These are phyloP conservation scores for Loriculus beryllinus DNA, from an alignment of 2,797 vertebrate genomes.

Conservation along the genomic window DNA sequence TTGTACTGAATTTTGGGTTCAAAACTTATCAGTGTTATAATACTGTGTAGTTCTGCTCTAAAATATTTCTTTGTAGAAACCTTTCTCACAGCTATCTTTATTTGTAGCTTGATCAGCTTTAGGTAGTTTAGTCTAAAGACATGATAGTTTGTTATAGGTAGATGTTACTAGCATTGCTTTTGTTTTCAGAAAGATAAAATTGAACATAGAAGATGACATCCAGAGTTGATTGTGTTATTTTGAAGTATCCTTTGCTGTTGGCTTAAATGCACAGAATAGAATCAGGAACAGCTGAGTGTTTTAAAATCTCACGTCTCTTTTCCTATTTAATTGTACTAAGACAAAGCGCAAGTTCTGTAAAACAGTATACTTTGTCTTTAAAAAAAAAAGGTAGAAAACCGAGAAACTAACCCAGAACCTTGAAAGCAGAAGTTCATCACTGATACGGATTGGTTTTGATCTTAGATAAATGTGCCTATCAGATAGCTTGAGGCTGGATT, in stretches of 20 bases:
- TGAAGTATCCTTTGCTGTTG: not conserved
- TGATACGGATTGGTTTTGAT: not conserved
- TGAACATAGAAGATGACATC: not conserved
- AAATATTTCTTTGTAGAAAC: not conserved
- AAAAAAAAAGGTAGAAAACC: not conserved
- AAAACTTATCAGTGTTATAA: not conserved
- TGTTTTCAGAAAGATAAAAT: not conserved
- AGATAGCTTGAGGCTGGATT: not conserved
- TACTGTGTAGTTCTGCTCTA: not conserved
- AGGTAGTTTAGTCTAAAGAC: not conserved
- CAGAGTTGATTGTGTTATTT: not conserved
- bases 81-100: not conserved
- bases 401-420: not conserved
- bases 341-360: not conserved
- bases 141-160: not conserved
- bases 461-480: not conserved
- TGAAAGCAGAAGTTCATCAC: not conserved
- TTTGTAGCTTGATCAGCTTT: not conserved
- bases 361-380: not conserved
- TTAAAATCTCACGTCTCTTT: not conserved
- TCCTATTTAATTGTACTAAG: not conserved
- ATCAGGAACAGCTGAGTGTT: not conserved
- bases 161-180: not conserved
- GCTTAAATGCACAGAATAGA: not conserved
- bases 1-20: not conserved